Percentiles rank a stretch among this genome's conserved stretches.
These are phyloP conservation scores for Copidosoma floridanum DNA, from an alignment of 1,140 invertebrate genomes.

Conservation along the genomic window DNA sequence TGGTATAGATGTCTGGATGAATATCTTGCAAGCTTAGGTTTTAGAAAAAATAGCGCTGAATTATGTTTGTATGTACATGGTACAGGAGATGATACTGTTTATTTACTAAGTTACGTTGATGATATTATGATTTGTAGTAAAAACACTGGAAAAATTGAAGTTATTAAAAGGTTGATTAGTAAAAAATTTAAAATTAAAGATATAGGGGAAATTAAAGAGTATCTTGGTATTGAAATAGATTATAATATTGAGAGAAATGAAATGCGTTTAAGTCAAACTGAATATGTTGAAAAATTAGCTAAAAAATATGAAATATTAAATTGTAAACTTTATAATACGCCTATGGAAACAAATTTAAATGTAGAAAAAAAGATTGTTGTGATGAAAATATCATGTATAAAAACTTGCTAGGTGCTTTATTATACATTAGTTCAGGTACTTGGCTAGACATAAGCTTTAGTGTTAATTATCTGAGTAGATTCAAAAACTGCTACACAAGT, in stretches of 20 bases:
- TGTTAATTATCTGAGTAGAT: slow-evolving; percentile 42
- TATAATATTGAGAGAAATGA: neutral
- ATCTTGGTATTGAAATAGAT: slow-evolving; percentile 1
- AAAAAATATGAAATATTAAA: slow-evolving; percentile 44
- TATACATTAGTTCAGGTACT: slow-evolving; percentile 50
- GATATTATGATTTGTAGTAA: neutral
- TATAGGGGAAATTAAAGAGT: neutral
- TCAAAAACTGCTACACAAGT: slow-evolving; percentile 34
- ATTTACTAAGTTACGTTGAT: neutral
- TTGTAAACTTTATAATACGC: slow-evolving; percentile 30
- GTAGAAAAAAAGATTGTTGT: neutral
- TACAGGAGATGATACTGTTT: neutral
- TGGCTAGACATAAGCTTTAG: slow-evolving; percentile 42
- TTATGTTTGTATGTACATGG: neutral
- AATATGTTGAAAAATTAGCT: slow-evolving; percentile 49
- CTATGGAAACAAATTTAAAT: slow-evolving; percentile 8
- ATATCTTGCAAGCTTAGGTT: neutral
- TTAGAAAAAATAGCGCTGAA: neutral
- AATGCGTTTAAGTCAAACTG: slow-evolving; percentile 31
- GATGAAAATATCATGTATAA: slow-evolving; percentile 33
- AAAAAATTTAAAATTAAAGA: neutral
- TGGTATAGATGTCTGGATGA: slow-evolving; percentile 5
- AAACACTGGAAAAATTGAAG: neutral
- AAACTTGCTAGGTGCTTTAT: slow-evolving; percentile 30
- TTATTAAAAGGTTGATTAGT: neutral